Evolutionary conservation across 2,113 vertebrate genomes (phyloP), one percentile per base, ranked within the genome.

Genomic region (Sapayoa aenigma): DNA sequence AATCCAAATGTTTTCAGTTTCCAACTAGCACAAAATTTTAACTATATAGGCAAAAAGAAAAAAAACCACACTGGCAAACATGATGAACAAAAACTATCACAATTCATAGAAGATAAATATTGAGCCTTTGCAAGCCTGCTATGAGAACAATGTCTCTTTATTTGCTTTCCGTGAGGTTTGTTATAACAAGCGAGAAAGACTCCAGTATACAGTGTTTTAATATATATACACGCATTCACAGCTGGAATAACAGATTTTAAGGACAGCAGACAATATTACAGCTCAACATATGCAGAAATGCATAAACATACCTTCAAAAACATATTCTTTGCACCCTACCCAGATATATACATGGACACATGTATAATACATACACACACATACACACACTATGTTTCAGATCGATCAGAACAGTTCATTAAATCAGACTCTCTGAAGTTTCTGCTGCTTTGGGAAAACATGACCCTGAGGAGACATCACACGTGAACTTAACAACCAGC

Each of bases 101-200:
- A 91, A 96, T 84, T 87, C 91, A 87, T 73, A 58, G 72, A 79
- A 93, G 72, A 95, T 90, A 96, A 96, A 95, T 95, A 95, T 15
- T 81, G 60, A 94, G 95, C 66, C 56, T 31, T 69, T 86, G 94
- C 87, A 84, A 94, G 47, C 58, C 47, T 46, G 66, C 88, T 74
- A 84, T 28, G 60, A 95, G 94, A 95, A 95, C 93, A 94, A 89
- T 81, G 84, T 87, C 87, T 95, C 96, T 96, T 95, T 96, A 93
- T 93, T 95, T 95, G 89, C 87, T 96, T 90, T 95, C 79, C 0
- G 0, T 20, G 6, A 79, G 75, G 53, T 95, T 96, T 91, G 78
- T 94, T 93, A 75, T 90, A 96, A 90, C 69, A 84, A 94, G 92
- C 76, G 66, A 93, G 35, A 90, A 76, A 91, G 66, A 50, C 71